These are phyloP conservation scores for Dendrocopos noguchii DNA, from an alignment of 2,113 vertebrate genomes.

Conservation along the genomic window DNA sequence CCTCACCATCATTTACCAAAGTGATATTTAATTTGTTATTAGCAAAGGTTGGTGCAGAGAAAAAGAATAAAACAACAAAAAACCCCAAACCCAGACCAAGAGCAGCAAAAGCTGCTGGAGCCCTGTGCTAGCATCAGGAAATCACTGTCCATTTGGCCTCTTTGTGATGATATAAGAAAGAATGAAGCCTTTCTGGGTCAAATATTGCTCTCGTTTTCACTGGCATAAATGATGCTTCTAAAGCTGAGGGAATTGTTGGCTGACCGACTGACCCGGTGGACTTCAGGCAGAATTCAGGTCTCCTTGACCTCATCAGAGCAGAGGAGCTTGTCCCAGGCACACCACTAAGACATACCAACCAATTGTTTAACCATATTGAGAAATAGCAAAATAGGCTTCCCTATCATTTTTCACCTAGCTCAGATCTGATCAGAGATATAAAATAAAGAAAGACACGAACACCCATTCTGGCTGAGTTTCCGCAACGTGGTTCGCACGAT, in stretches of 20 bases:
- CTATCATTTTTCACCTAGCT: constrained; percentile 47
- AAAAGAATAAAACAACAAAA: neutral
- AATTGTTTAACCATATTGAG: constrained; percentile 55
- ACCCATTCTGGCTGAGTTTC: neutral
- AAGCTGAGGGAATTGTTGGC: constrained; percentile 51
- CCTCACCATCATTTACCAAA: constrained; percentile 1
- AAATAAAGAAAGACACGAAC: neutral
- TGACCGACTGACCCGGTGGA: neutral
- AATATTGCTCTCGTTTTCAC: neutral
- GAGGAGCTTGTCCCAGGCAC: constrained; percentile 5
- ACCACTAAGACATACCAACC: neutral
- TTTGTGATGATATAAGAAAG: rapidly evolving
- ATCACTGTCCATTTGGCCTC: neutral
- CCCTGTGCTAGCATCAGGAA: neutral
- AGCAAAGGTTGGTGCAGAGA: neutral
- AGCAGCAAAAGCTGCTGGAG: neutral
- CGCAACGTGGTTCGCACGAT: neutral
- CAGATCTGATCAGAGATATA: constrained; percentile 33
- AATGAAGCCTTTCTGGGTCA: neutral
- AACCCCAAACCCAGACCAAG: neutral
- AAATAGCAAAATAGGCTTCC: constrained; percentile 39
- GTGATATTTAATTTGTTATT: constrained; percentile 36
- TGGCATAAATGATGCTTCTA: neutral
- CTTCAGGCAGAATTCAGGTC: constrained; percentile 42
- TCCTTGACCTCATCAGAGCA: constrained; percentile 45